These are phyloP conservation scores for Habropoda laboriosa DNA, from an alignment of 1,140 invertebrate species.

Conservation along the genomic window DNA sequence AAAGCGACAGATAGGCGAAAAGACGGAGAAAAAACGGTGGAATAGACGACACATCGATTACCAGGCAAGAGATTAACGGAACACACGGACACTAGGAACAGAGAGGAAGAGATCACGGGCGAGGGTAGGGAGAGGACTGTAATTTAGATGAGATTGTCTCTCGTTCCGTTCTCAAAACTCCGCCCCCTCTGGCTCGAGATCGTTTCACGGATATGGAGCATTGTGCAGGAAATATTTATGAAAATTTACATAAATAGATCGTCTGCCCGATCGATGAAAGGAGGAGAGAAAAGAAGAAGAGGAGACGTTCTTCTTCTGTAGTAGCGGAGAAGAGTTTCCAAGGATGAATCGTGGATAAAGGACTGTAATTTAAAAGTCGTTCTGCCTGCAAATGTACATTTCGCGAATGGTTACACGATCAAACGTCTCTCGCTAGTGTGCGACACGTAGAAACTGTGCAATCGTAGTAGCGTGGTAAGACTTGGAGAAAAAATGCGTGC, in stretches of 20 bases:
- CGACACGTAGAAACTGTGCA: background rate
- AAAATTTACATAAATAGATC: constrained; percentile 23
- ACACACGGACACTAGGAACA: background rate
- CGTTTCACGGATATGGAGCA: constrained; percentile 5
- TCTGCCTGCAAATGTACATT: background rate
- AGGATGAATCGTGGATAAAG: background rate
- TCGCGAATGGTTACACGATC: background rate
- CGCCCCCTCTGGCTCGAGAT: constrained; percentile 4
- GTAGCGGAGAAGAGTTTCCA: background rate
- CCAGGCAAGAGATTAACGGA: constrained; percentile 15
- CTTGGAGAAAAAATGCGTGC: background rate
- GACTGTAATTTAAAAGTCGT: constrained; percentile 8
- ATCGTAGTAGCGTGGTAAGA: background rate
- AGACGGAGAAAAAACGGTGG: too few relatives aligned
- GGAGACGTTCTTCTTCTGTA: background rate
- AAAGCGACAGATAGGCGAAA: too few relatives aligned
- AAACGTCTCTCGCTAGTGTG: background rate
- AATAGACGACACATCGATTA: background rate
- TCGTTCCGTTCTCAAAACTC: constrained; percentile 8
- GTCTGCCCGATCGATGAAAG: background rate
- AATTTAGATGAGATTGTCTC: constrained; percentile 42
- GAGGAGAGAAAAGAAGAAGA: background rate
- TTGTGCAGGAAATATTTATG: constrained; percentile 27
- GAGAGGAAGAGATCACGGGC: background rate
- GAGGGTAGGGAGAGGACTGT: background rate